phyloP scores from a whole-genome alignment of 2,113 vertebrate genomes.

The Rhizomys pruinosus region DNA sequence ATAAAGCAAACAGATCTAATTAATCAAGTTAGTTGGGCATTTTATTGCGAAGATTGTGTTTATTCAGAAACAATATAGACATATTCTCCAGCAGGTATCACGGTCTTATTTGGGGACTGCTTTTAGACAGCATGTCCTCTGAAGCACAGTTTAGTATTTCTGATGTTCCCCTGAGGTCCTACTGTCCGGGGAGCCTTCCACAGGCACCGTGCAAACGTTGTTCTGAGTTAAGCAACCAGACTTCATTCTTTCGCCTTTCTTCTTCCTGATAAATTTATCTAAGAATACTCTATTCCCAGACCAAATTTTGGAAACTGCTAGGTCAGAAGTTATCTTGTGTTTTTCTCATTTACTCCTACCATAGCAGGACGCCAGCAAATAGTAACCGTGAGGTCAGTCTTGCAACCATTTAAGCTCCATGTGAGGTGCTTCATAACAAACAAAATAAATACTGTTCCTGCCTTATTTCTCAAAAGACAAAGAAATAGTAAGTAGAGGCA shows the following conservation, averaged over 20 bases:
- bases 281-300: background rate
- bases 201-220: background rate
- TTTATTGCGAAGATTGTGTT: constrained; percentile 12
- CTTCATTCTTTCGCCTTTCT: background rate
- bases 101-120: background rate
- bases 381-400: background rate
- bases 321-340: background rate
- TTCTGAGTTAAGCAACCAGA: background rate
- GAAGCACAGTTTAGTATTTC: background rate
- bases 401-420: background rate
- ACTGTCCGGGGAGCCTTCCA: background rate
- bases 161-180: constrained; percentile 16
- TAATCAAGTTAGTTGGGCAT: background rate
- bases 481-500: background rate
- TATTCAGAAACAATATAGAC: constrained; percentile 1
- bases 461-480: background rate
- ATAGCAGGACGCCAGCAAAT: background rate
- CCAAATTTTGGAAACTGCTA: background rate
- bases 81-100: constrained; percentile 22
- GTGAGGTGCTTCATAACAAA: background rate
- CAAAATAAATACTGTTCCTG: background rate
- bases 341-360: background rate
- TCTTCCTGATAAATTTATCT: background rate
- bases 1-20: constrained; percentile 6
- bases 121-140: background rate